Evolutionary conservation across 2,797 vertebrate genomes (phyloP).

Genomic region (Sebastes nivosus): DNA sequence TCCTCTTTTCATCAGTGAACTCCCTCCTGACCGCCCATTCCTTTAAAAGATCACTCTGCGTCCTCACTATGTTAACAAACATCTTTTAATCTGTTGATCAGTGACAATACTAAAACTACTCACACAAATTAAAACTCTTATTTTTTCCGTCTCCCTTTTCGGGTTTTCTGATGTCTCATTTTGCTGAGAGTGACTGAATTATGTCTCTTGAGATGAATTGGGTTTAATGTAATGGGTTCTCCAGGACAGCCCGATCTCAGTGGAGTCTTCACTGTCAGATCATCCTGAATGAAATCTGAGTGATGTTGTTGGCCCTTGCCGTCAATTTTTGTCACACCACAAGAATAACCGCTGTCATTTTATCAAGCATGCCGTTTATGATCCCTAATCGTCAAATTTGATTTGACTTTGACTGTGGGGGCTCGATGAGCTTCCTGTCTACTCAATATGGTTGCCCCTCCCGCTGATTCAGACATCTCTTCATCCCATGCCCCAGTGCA

Average conservation of each 20-base stretch:
- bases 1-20: not conserved
- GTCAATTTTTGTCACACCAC: not conserved
- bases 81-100: not conserved
- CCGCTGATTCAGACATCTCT: not conserved
- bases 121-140: not conserved
- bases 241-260: not conserved
- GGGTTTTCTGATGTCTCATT: not conserved
- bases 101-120: not conserved
- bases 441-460: not conserved
- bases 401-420: conserved; percentile 2
- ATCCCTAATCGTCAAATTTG: not conserved
- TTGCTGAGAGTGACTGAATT: not conserved
- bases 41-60: not conserved
- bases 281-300: conserved; percentile 9
- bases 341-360: conserved; percentile 3
- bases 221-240: conserved; percentile 2
- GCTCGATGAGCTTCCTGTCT: not conserved
- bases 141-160: not conserved
- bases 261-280: not conserved
- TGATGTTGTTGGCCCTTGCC: not conserved
- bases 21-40: not conserved
- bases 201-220: conserved; percentile 1
- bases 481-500: not conserved
- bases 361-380: conserved; percentile 4
- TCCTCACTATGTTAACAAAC: not conserved